These are phyloP conservation scores for Helobdella robusta DNA, from an alignment of 2,888 invertebrate species.

Conservation along the genomic window DNA sequence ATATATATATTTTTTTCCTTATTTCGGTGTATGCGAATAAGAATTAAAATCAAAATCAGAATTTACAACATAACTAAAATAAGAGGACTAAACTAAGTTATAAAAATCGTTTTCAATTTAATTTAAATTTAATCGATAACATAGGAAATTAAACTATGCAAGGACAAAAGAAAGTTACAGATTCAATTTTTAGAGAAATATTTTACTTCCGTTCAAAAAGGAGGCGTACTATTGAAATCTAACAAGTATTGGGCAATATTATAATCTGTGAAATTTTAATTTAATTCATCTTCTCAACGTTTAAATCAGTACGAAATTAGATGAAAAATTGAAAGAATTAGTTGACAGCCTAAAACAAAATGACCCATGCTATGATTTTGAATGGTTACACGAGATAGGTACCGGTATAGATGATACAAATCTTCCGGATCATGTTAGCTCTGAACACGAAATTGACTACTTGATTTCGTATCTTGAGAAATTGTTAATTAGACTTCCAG, in stretches of 20 bases:
- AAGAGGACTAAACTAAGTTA: no score
- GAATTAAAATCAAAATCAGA: no score
- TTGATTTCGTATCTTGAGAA: slow-evolving; percentile 56
- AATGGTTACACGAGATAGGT: slow-evolving; percentile 71
- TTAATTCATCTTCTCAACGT: not conserved
- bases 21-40: no score
- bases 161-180: no score
- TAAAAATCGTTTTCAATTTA: no score
- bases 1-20: no score
- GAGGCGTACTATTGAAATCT: not conserved
- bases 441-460: slow-evolving; percentile 58
- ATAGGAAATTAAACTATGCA: no score
- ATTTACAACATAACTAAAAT: no score
- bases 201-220: no score
- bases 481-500: slow-evolving; percentile 57
- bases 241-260: not conserved
- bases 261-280: not conserved
- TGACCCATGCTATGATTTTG: slow-evolving; percentile 57
- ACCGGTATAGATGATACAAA: slow-evolving; percentile 70
- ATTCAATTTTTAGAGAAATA: no score
- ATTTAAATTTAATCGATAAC: no score
- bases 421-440: slow-evolving; percentile 72
- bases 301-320: not conserved
- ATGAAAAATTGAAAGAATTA: slow-evolving; percentile 21
- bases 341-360: slow-evolving; percentile 1